Evolutionary conservation across 2,113 vertebrate genomes (phyloP).

Genomic region (Platichthys flesus): DNA sequence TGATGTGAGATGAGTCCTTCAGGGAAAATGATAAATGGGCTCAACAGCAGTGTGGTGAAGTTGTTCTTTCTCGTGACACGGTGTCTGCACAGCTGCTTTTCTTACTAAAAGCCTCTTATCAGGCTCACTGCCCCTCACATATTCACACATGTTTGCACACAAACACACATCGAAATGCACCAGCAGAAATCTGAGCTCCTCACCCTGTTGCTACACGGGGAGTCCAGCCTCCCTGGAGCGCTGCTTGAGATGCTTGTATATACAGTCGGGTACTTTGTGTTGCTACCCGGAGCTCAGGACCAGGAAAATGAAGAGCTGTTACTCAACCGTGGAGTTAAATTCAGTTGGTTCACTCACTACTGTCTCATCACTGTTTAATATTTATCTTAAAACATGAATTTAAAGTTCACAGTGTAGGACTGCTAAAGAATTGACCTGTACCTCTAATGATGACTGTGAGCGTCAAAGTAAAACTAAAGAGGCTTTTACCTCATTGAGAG

Average conservation of each 20-base stretch:
- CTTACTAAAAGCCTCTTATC: slow-evolving; percentile 22
- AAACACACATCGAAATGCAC: neutral
- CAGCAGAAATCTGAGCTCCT: neutral
- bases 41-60: slow-evolving; percentile 13
- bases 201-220: neutral
- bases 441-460: neutral
- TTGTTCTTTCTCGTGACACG: neutral
- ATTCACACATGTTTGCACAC: neutral
- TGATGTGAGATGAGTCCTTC: slow-evolving; percentile 31
- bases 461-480: neutral
- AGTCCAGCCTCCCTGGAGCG: neutral
- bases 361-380: slow-evolving; percentile 3
- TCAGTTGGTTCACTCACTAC: too few species aligned
- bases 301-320: too few species aligned
- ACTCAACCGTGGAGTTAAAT: too few species aligned
- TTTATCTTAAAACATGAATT: neutral
- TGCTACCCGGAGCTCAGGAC: neutral
- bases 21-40: slow-evolving; percentile 41
- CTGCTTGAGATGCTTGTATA: neutral
- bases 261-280: neutral
- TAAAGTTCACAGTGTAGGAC: neutral
- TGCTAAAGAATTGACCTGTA: neutral
- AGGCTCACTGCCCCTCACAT: slow-evolving; percentile 8
- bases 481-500: neutral
- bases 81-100: slow-evolving; percentile 37